Conservation (phyloP, 2,113 vertebrate species). For the Clupea harengus region DNA sequence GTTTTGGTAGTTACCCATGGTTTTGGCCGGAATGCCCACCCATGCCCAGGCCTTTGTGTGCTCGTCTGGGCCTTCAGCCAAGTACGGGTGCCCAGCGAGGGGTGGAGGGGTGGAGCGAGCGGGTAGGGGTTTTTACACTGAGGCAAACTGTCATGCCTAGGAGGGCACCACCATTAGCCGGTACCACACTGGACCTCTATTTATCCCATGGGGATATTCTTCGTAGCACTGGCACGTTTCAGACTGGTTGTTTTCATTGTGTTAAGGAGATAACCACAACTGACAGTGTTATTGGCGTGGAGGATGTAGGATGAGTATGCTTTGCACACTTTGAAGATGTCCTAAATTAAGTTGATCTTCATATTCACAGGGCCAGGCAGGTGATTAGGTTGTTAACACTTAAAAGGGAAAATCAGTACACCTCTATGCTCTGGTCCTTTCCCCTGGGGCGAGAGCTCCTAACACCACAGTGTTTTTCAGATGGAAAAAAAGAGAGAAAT, state of each 20-base stretch:
- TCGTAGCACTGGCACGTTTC: neutral
- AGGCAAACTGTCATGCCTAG: neutral
- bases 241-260: neutral
- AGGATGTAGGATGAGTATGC: neutral
- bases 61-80: slow-evolving; percentile 48
- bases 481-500: slow-evolving; percentile 32
- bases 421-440: slow-evolving; percentile 5
- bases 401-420: slow-evolving; percentile 30
- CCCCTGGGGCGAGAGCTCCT: slow-evolving; percentile 10
- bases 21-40: slow-evolving; percentile 32
- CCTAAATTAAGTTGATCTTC: slow-evolving; percentile 24
- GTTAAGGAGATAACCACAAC: neutral
- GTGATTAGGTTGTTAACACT: slow-evolving; percentile 38
- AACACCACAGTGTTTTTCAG: slow-evolving; percentile 24
- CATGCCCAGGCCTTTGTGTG: slow-evolving; percentile 41
- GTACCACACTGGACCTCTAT: neutral
- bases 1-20: slow-evolving; percentile 33
- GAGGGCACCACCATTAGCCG: too few relatives aligned
- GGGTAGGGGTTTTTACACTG: slow-evolving; percentile 42
- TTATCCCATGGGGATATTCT: neutral
- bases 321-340: neutral
- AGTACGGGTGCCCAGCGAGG: slow-evolving; percentile 27
- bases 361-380: slow-evolving; percentile 25
- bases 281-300: neutral
- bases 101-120: slow-evolving; percentile 37